Base-by-base conservation (phyloP, 1,140 invertebrate species). In the Laodelphax striatellus region DNA sequence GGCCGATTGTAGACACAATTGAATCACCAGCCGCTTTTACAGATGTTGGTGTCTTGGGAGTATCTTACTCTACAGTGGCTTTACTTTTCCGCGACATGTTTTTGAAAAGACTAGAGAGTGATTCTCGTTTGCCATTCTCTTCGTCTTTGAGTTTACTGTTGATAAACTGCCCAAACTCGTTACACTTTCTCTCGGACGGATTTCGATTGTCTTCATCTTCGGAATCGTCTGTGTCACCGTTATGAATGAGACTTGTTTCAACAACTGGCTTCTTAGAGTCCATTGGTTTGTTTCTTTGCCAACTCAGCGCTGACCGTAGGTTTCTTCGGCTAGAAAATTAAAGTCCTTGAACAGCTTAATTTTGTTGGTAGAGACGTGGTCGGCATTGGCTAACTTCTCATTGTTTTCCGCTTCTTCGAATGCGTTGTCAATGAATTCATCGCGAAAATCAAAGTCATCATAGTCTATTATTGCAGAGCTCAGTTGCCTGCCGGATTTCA, bases 191-290 rank as follows among this genome's bases (percentile, higher is more conserved):
- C 65, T 84, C 79, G 21, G 86, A 78, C 69, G 82, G 85, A 71
- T 87, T 83, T 67, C 81, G 78, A 62, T 80, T 82, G 57, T 86
- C 85, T 73, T 92, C 88, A 62, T 90, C 88, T 68, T 91, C 88
- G 2, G 87, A 89, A 21, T 86, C 88, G 71, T 89, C 85, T 1
- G 78, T 79, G 60, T 82, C 79, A 21, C 82, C 81, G 52, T 70
- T 72, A 61, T 82, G 82, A 54, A 84, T 65, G 54, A 71, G 68
- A 65, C 76, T 82, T 21, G 65, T 63, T 53, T 69, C 69, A 17
- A n/a, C 5, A 11, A 38, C 34, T 38, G 34, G 9, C 34, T 38
- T 38, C 34, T 38, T 38, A 11, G 9, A 38, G n/a, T 38, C 10
- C 34, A 38, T 9, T 38, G 11, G 34, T 38, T 38, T 38, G 34